phyloP scores from a whole-genome alignment of 2,888 invertebrate genomes.

The Callinectes sapidus region DNA sequence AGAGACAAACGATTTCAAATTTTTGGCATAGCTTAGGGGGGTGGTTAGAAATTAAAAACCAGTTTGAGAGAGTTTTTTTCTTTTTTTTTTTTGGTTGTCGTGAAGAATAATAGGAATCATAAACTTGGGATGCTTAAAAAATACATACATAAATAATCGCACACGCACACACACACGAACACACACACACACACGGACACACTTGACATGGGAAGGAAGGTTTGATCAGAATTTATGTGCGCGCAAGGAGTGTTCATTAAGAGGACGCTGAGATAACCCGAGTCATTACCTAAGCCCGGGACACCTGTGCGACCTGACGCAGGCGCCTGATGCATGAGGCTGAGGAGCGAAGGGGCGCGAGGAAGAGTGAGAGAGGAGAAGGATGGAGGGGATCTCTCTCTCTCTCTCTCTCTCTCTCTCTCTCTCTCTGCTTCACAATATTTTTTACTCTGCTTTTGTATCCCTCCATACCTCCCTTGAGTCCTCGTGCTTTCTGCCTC shows the following conservation, averaged over 20 bases:
- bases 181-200: conserved; percentile 34
- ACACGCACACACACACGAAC: conserved; percentile 28
- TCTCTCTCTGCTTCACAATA: conserved; percentile 20
- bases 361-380: neutral
- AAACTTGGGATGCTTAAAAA: conserved; percentile 9
- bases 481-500: neutral
- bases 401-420: conserved; percentile 37
- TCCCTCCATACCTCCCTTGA: neutral
- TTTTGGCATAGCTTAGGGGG: conserved; percentile 18
- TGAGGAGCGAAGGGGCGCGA: neutral
- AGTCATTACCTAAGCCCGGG: neutral
- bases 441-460: neutral
- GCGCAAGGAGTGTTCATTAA: conserved; percentile 11
- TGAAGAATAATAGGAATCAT: conserved; percentile 22
- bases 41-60: neutral
- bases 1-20: conserved; percentile 13
- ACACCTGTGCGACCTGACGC: conserved; percentile 1
- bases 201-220: neutral
- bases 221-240: conserved; percentile 26
- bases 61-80: neutral
- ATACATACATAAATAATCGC: neutral
- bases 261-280: conserved; percentile 5
- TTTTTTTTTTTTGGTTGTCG: neutral
- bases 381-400: neutral
- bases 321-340: conserved; percentile 2